Evolutionary conservation across 2,888 invertebrate genomes (phyloP), one percentile per base, ranked within the genome.

Genomic region (Resseliella maxima): DNA sequence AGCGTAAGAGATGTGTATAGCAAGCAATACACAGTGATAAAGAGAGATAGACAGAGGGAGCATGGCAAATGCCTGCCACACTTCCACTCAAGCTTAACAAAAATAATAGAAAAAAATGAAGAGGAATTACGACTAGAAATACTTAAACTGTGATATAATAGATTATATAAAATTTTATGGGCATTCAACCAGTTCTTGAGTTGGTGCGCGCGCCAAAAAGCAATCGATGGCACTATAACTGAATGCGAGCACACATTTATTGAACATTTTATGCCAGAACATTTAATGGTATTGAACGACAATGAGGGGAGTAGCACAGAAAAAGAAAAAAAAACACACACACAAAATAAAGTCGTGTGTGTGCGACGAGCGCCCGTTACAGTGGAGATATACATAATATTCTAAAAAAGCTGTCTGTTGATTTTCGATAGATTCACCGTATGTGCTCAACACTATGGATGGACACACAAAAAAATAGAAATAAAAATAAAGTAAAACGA

Each of bases 91-190:
- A n/a, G n/a, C n/a, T n/a, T n/a, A n/a, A n/a, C n/a, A n/a, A n/a
- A n/a, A n/a, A n/a, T n/a, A n/a, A n/a, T n/a, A n/a, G n/a, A n/a
- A n/a, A n/a, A n/a, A n/a, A n/a, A n/a, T n/a, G n/a, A n/a, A n/a
- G n/a, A n/a, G n/a, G n/a, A n/a, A n/a, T n/a, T n/a, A n/a, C n/a
- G n/a, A n/a, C n/a, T n/a, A n/a, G n/a, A 59, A 35, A 72, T 72
- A 31, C 31, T 72, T 72, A 72, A 35, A 72, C 27, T 72, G 72
- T 72, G 72, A 72, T 72, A 72, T 72, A 72, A 72, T 72, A 35
- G 72, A 72, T 72, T 6, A 72, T 72, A 72, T 72, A 72, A 72
- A 72, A 31, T 72, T 72, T 27, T 83, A 83, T 83, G 38, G n/a
- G n/a, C 83, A 83, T 83, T 38, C 72, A 35, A 83, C 83, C 38